Evolutionary conservation across 2,797 vertebrate species (phyloP), one percentile per base, ranked within the genome.

Genomic region (Sardinella longiceps): DNA sequence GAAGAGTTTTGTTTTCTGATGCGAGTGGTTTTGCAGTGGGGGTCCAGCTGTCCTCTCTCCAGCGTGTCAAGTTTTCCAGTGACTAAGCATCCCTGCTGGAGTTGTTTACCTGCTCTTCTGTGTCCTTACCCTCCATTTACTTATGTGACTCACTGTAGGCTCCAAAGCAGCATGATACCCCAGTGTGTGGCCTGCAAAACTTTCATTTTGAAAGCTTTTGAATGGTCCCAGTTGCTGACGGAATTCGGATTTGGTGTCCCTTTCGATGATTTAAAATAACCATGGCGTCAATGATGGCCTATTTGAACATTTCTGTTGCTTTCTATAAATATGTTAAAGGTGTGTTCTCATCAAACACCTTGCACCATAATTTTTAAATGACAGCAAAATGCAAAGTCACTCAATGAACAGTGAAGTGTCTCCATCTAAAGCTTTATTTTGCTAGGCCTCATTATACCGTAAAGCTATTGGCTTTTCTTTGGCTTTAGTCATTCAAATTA

Each of bases 21-120:
- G 82, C 85, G 85, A 87, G 50, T 51, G 66, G 45, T 43, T 77
- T 2, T 53, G 28, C 37, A 20, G 37, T 43, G 6, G 15, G 3
- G 93, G 93, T 91, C 91, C 84, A 88, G 80, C 86, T 85, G 81
- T 88, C 50, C 84, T 81, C 18, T 33, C 60, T 63, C 3, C 86
- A 88, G 87, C 89, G 88, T 50, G 85, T 89, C 80, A 88, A 87
- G 92, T 91, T 90, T 90, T 91, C 90, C 89, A 89, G 84, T 93
- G 92, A 93, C 90, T 88, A 86, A 92, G 88, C 90, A 89, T 89
- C 87, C 85, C 80, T 80, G 33, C 80, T 80, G 33, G 33, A 12
- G 83, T 56, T 53, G 74, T 51, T 84, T 46, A 74, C 7, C n/a
- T 83, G 11, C 18, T 86, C 86, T 70, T 48, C 56, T 53, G 66